A percentile compares a stretch with the other conserved stretches of the same genome.
phyloP scores from a whole-genome alignment of 37 sponge, comb jelly and placozoan species.

The Oopsacas minuta region DNA sequence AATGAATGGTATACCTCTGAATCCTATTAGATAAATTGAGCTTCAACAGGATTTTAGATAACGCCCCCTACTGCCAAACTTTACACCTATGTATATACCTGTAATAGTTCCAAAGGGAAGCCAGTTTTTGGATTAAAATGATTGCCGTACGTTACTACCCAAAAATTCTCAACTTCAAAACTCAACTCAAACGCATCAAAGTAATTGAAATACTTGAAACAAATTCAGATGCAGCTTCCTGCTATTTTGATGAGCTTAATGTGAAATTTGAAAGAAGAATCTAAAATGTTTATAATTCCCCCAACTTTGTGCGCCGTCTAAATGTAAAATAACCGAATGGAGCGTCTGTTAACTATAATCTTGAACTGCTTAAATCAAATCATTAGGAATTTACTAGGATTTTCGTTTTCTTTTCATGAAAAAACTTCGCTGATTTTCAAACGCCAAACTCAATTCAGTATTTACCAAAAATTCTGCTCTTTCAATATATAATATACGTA shows the following conservation, averaged over 20 bases:
- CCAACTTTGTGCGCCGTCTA: slow-evolving; percentile 12
- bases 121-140: not conserved
- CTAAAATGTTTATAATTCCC: slow-evolving; percentile 5
- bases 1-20: too few relatives aligned
- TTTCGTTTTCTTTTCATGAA: slow-evolving; percentile 8
- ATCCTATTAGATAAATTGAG: too few relatives aligned
- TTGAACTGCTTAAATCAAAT: not conserved
- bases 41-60: too few relatives aligned
- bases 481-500: not conserved
- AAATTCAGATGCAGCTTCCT: slow-evolving; percentile 4
- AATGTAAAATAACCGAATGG: not conserved
- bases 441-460: slow-evolving; percentile 5
- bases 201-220: not conserved
- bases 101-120: slow-evolving; percentile 1
- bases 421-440: not conserved
- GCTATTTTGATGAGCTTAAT: not conserved
- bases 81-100: too few relatives aligned
- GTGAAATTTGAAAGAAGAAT: slow-evolving; percentile 14
- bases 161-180: slow-evolving; percentile 7
- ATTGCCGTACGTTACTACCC: not conserved
- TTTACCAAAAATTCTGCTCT: slow-evolving; percentile 14
- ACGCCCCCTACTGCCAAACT: too few relatives aligned
- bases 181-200: slow-evolving; percentile 17
- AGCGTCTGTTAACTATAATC: slow-evolving; percentile 6
- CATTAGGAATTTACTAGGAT: not conserved